Percentiles rank a stretch among this genome's conserved stretches.
phyloP scores from a whole-genome alignment of 37 sponge, comb jelly and placozoan species.

The Ephydatia muelleri region DNA sequence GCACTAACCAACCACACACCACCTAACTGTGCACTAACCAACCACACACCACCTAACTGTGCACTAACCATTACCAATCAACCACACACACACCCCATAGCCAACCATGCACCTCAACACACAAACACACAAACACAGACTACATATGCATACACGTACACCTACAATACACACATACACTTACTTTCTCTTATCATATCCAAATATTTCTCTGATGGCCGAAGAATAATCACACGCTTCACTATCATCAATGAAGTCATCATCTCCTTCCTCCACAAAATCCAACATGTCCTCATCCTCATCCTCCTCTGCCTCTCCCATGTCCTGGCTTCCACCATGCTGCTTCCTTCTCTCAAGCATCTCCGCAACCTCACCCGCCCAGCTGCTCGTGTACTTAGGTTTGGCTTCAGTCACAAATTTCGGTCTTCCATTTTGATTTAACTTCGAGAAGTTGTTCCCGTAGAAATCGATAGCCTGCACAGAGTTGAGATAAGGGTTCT shows the following conservation, averaged over 20 bases:
- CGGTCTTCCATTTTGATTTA: neutral
- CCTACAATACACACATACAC: slow-evolving; percentile 4
- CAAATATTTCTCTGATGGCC: slow-evolving; percentile 71
- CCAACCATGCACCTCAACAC: too few species aligned
- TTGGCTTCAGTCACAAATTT: neutral
- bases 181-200: slow-evolving; percentile 65
- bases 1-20: too few species aligned
- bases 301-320: slow-evolving; percentile 29
- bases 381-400: slow-evolving; percentile 15
- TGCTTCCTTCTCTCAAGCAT: slow-evolving; percentile 10
- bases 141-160: neutral
- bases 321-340: neutral
- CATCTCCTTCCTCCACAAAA: slow-evolving; percentile 51
- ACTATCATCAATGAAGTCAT: slow-evolving; percentile 35
- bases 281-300: slow-evolving; percentile 58
- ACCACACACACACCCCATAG: neutral
- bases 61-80: too few species aligned
- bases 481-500: neutral
- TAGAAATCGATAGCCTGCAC: slow-evolving; percentile 31
- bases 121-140: neutral
- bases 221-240: slow-evolving; percentile 53
- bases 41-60: too few species aligned
- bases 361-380: slow-evolving; percentile 56
- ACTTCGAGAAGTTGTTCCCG: neutral
- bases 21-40: too few species aligned